These are phyloP conservation scores for Dermolepida albohirtum DNA, from an alignment of 2,888 invertebrate species.

Conservation along the genomic window DNA sequence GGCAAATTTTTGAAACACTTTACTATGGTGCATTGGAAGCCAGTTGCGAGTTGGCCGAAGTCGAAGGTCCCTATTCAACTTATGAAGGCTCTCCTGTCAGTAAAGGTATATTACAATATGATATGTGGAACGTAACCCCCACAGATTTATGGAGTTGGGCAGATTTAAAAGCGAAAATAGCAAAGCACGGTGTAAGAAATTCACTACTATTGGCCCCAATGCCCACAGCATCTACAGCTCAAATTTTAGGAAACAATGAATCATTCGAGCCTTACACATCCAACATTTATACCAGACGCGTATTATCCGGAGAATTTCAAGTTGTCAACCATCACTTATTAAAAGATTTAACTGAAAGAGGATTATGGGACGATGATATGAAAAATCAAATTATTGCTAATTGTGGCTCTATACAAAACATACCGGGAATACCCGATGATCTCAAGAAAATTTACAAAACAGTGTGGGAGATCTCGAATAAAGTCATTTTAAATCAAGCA, in stretches of 20 bases:
- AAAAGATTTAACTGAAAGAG: conserved; percentile 89
- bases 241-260: conserved; percentile 99
- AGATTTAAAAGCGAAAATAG: conserved; percentile 83
- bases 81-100: conserved; percentile 94
- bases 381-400: conserved; percentile 92
- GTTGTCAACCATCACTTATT: conserved; percentile 96
- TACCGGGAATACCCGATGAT: conserved; percentile 85
- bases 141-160: conserved; percentile 92
- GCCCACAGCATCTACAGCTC: conserved; percentile 99
- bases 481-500: conserved; percentile 94
- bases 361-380: conserved; percentile 95
- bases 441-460: conserved; percentile 93
- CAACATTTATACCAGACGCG: conserved; percentile 94
- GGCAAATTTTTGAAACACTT: conserved; percentile 97
- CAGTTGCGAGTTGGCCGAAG: conserved; percentile 92
- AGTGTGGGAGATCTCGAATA: conserved; percentile 97
- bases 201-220: conserved; percentile 87
- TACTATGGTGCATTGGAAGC: conserved; percentile 98
- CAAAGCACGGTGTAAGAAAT: conserved; percentile 91
- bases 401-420: conserved; percentile 93
- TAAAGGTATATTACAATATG: conserved; percentile 93
- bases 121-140: conserved; percentile 96
- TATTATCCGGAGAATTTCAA: conserved; percentile 95
- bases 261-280: conserved; percentile 98
- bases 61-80: conserved; percentile 88